These are phyloP conservation scores for Scaptomyza flava DNA, from an alignment of 2,888 invertebrate genomes.

Conservation along the genomic window DNA sequence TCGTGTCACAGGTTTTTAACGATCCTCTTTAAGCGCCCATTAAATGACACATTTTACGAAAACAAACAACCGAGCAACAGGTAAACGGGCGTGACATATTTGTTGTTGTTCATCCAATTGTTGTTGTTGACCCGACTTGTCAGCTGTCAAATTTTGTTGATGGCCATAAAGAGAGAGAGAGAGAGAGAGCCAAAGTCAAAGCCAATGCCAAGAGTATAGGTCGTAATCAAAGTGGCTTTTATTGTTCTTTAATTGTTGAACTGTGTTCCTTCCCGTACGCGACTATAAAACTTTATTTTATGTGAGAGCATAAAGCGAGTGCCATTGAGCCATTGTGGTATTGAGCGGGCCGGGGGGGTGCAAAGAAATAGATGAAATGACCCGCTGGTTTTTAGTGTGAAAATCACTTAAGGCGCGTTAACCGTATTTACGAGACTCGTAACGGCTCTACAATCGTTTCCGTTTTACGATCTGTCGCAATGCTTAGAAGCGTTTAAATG, in stretches of 20 bases:
- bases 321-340: conserved; percentile 7
- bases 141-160: conserved; percentile 71
- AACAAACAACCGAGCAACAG: conserved; percentile 60
- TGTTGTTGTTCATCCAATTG: conserved; percentile 22
- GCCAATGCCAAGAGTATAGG: conserved; percentile 5
- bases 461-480: conserved; percentile 60
- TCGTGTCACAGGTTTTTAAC: conserved; percentile 65
- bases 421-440: conserved; percentile 64
- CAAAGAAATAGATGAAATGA: conserved; percentile 47
- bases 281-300: conserved; percentile 70
- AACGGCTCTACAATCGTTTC: conserved; percentile 55
- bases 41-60: conserved; percentile 76
- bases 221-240: conserved; percentile 72
- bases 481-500: conserved; percentile 46
- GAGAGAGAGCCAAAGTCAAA: not conserved
- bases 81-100: conserved; percentile 68
- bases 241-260: conserved; percentile 80
- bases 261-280: conserved; percentile 63
- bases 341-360: too few species aligned
- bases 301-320: conserved; percentile 47
- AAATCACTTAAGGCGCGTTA: conserved; percentile 76
- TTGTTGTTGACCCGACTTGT: conserved; percentile 50
- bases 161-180: conserved; percentile 46
- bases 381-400: conserved; percentile 76
- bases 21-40: conserved; percentile 71